Percentiles rank a stretch among this genome's conserved stretches.
These are phyloP conservation scores for Acanthosepion lycidas DNA, from an alignment of 2,888 invertebrate genomes.

Conservation along the genomic window DNA sequence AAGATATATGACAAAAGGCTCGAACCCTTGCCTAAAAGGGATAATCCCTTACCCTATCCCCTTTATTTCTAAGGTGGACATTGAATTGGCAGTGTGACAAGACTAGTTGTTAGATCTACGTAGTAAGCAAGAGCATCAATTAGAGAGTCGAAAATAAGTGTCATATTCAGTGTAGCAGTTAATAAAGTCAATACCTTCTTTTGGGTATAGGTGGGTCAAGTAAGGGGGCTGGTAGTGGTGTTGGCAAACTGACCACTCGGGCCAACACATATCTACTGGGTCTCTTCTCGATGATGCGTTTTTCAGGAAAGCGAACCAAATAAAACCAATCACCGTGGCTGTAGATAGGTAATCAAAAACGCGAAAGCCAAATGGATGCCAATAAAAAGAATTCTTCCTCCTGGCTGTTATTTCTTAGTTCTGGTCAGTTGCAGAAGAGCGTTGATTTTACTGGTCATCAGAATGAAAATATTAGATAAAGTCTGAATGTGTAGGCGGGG, in stretches of 20 bases:
- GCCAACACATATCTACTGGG: constrained; percentile 2
- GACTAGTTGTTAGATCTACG: constrained; percentile 11
- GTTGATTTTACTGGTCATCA: not conserved
- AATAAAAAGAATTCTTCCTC: not conserved
- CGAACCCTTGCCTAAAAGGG: not conserved
- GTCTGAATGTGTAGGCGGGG: not conserved
- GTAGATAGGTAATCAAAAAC: constrained; percentile 33
- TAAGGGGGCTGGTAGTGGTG: no score
- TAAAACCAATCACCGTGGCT: constrained; percentile 3
- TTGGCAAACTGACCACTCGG: not conserved
- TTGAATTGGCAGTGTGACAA: not conserved
- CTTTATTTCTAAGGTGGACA: not conserved
- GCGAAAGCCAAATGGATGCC: not conserved
- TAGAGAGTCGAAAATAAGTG: constrained; percentile 33
- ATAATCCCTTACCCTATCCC: not conserved
- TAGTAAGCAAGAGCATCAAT: not conserved
- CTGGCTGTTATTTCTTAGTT: constrained; percentile 18
- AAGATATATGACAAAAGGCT: constrained; percentile 25
- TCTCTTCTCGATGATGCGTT: constrained; percentile 13
- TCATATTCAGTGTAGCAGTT: constrained; percentile 33
- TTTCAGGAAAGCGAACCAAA: not conserved
- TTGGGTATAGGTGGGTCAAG: not conserved
- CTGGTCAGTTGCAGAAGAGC: constrained; percentile 4
- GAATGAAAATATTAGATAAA: constrained; percentile 11
- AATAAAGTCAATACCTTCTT: constrained; percentile 33